These are phyloP conservation scores for Ectemnius lituratus DNA, from an alignment of 2,888 invertebrate species.

Conservation along the genomic window DNA sequence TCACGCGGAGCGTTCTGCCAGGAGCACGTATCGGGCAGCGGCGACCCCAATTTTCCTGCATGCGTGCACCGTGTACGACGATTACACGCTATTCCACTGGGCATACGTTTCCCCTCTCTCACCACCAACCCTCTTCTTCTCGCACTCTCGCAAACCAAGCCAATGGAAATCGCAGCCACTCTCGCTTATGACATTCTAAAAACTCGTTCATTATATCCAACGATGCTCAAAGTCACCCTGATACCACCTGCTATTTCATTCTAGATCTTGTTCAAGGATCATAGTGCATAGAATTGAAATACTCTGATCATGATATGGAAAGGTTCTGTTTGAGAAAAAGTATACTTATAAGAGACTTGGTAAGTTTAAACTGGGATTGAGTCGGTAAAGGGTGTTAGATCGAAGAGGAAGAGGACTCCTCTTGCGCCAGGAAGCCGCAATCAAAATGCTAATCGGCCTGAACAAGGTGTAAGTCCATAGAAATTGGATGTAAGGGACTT, in stretches of 20 bases:
- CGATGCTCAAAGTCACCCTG: conserved; percentile 5
- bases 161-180: conserved; percentile 55
- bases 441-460: conserved; percentile 74
- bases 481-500: conserved; percentile 75
- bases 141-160: conserved; percentile 22
- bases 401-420: conserved; percentile 27
- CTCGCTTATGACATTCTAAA: conserved; percentile 41
- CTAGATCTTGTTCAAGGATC: neutral
- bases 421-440: conserved; percentile 61
- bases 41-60: conserved; percentile 47
- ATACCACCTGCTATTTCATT: neutral
- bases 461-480: conserved; percentile 75
- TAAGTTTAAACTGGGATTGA: neutral
- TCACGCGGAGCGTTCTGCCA: conserved; percentile 27
- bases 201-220: conserved; percentile 36
- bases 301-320: no score
- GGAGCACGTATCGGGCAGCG: conserved; percentile 31
- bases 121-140: no score
- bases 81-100: conserved; percentile 62
- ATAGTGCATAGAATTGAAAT: no score
- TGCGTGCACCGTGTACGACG: conserved; percentile 43
- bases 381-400: neutral
- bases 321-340: no score
- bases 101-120: conserved; percentile 23
- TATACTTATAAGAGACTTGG: no score